Percentiles rank a stretch among this genome's conserved stretches.
Evolutionary conservation across 1,140 invertebrate genomes (phyloP).

Genomic region (Bilobella aurantiaca): DNA sequence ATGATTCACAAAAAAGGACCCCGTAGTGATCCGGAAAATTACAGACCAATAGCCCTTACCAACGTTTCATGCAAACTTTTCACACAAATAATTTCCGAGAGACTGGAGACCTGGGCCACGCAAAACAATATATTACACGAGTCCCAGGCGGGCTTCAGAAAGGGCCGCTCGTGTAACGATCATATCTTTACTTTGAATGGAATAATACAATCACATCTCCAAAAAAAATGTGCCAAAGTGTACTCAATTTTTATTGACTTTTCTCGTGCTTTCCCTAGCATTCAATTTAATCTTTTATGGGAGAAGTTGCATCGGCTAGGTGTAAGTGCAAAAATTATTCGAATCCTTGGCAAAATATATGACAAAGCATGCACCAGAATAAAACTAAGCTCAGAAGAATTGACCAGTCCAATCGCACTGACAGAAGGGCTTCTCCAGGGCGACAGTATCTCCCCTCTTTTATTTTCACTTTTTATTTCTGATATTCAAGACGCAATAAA

Average conservation of each 20-base stretch:
- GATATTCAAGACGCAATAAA: constrained; percentile 21
- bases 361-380: constrained; percentile 15
- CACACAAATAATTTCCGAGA: constrained; percentile 26
- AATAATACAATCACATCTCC: constrained; percentile 24
- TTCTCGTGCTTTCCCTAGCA: constrained; percentile 32
- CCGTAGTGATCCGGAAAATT: constrained; percentile 28
- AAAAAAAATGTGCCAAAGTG: constrained; percentile 14
- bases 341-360: constrained; percentile 30
- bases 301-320: constrained; percentile 28
- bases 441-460: constrained; percentile 30
- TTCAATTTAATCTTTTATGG: constrained; percentile 31
- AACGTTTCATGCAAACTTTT: constrained; percentile 33
- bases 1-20: constrained; percentile 32
- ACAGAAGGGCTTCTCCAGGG: constrained; percentile 34
- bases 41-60: constrained; percentile 34
- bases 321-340: constrained; percentile 32
- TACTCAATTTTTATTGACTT: constrained; percentile 35
- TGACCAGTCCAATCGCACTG: constrained; percentile 8
- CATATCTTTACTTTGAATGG: constrained; percentile 33
- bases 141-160: constrained; percentile 35
- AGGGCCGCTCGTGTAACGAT: constrained; percentile 27
- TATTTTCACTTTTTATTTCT: constrained; percentile 33
- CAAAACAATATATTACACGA: constrained; percentile 28
- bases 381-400: constrained; percentile 6
- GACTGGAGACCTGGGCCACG: constrained; percentile 29